Evolutionary conservation across 2,113 vertebrate genomes (phyloP), one percentile per base, ranked within the genome.

Genomic region (Sylvilagus bachmani): DNA sequence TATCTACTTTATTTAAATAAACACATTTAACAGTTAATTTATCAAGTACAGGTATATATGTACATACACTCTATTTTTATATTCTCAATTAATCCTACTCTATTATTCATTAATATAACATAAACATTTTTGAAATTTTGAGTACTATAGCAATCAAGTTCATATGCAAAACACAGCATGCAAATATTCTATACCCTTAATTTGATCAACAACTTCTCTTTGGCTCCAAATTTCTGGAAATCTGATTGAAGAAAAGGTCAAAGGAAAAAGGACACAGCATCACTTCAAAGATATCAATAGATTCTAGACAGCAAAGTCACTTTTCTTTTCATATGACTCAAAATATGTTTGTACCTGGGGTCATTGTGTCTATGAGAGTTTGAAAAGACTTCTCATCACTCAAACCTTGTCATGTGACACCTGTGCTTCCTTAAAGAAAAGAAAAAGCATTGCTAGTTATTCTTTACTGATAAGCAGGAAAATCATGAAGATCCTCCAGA

Each of bases 321-420:
- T 82, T 90, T 70, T 79, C 58, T 92, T 90, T 92, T 78, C n/a
- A 86, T 51, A 44, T 31, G 31, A 74, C 61, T 95, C 53, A 87
- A 95, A 90, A 12, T 89, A 61, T 86, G 88, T 79, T 86, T 90
- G 67, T 71, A 93, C 73, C 51, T 24, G 82, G 89, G 95, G 69
- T 81, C 91, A 90, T 1, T 92, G 74, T 95, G 94, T 93, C 82
- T 90, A 67, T 90, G 62, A 90, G 17, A 87, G 51, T 84, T 89
- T 83, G n/a, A 55, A 78, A 84, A 92, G 79, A 75, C 44, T 81
- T 96, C 58, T 36, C 67, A 77, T 25, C 36, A 51, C 64, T 82
- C 66, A 55, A 53, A 90, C 13, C 82, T 92, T 1, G 1, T 87
- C 49, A 66, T 21, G 17, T 82, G 21, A 70, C 1, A 1, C 55